phyloP scores from a whole-genome alignment of 2,113 vertebrate genomes.

The Sylvilagus bachmani region DNA sequence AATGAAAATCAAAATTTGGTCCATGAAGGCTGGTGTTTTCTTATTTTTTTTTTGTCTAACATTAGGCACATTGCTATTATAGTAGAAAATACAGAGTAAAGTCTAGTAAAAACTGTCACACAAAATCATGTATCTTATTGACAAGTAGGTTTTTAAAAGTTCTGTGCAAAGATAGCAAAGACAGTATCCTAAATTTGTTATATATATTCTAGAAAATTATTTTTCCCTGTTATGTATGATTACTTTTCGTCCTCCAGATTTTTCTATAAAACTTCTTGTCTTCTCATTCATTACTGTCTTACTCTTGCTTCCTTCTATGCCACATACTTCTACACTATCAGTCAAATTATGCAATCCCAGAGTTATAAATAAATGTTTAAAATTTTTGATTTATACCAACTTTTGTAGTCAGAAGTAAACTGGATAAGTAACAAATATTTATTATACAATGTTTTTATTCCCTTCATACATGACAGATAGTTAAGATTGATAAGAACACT shows the following conservation, averaged over 20 bases:
- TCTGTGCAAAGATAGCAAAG: not conserved
- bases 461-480: not conserved
- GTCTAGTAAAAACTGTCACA: constrained; percentile 11
- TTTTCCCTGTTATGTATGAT: constrained; percentile 17
- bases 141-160: not conserved
- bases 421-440: not conserved
- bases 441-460: not conserved
- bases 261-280: not conserved
- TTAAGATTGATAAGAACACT: not conserved
- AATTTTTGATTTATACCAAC: not conserved
- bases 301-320: not conserved
- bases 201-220: not conserved
- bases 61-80: not conserved
- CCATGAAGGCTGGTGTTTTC: not conserved
- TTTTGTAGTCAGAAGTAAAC: not conserved
- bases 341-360: not conserved
- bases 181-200: not conserved
- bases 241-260: not conserved
- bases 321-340: not conserved
- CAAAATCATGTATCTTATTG: not conserved
- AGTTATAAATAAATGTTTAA: not conserved
- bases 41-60: not conserved
- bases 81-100: not conserved
- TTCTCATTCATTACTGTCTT: not conserved
- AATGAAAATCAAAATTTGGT: constrained; percentile 37